Percentiles rank a stretch among this genome's conserved stretches.
Conservation (phyloP, 2,113 vertebrate genomes). For the Axis porcinus region DNA sequence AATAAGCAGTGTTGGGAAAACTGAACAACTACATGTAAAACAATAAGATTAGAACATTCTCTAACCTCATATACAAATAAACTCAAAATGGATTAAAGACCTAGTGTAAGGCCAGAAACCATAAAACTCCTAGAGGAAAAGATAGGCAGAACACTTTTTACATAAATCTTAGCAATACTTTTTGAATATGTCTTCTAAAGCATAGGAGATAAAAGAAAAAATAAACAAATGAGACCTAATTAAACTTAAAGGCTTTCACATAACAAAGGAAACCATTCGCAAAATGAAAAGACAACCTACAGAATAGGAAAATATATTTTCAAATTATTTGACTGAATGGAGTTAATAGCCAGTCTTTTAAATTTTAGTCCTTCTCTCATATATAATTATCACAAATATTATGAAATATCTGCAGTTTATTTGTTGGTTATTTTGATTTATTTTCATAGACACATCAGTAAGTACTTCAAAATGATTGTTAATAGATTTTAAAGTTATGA, state of each 20-base stretch:
- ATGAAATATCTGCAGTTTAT: not conserved
- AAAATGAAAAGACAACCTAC: not conserved
- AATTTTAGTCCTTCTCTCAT: not conserved
- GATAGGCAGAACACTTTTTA: not conserved
- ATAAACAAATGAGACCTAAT: not conserved
- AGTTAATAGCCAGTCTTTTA: not conserved
- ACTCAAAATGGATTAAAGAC: not conserved
- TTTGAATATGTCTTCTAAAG: not conserved
- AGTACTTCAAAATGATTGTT: not conserved
- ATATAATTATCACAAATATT: not conserved
- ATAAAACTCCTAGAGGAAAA: not conserved
- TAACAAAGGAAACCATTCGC: not conserved
- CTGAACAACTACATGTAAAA: not conserved
- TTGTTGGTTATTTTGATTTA: not conserved
- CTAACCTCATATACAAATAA: not conserved
- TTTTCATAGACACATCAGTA: not conserved
- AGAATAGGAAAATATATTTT: not conserved
- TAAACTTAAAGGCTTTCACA: not conserved
- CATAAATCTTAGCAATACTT: not conserved
- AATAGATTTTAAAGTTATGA: not conserved
- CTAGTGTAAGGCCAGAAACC: not conserved
- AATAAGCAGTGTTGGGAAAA: not conserved
- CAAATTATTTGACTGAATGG: not conserved
- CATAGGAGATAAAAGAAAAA: not conserved
- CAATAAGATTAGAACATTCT: not conserved